Conservation (phyloP, 2,113 vertebrate genomes). For the Oncorhynchus keta region DNA sequence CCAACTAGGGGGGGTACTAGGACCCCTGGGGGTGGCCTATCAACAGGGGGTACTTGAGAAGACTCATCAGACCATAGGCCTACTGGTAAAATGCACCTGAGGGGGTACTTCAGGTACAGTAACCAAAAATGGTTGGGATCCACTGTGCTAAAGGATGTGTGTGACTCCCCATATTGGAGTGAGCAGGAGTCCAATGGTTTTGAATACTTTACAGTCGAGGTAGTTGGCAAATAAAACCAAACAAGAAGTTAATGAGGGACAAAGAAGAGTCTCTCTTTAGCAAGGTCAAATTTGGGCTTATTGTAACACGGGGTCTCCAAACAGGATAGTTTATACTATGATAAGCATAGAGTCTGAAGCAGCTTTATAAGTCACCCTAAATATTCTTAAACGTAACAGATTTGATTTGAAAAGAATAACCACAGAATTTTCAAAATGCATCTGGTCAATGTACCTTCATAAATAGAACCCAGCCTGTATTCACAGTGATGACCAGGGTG, state of each 20-base stretch:
- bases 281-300: conserved; percentile 33
- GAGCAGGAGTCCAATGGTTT: neutral
- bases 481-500: conserved; percentile 80
- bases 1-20: too few species aligned
- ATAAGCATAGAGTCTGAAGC: conserved; percentile 63
- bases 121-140: too few species aligned
- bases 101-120: too few species aligned
- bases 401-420: conserved; percentile 54
- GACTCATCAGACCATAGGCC: too few species aligned
- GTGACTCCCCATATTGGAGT: neutral
- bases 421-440: conserved; percentile 66
- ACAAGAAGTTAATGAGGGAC: conserved; percentile 53
- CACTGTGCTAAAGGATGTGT: neutral
- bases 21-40: too few species aligned
- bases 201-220: conserved; percentile 88
- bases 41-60: too few species aligned
- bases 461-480: conserved; percentile 76
- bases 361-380: conserved; percentile 71
- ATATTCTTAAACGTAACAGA: conserved; percentile 58
- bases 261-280: conserved; percentile 18
- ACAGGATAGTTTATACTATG: conserved; percentile 65
- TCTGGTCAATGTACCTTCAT: conserved; percentile 82
- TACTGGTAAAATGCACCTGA: too few species aligned
- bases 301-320: conserved; percentile 50
- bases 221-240: conserved; percentile 83